Evolutionary conservation across 2,113 vertebrate genomes (phyloP).

Genomic region (Meles meles): DNA sequence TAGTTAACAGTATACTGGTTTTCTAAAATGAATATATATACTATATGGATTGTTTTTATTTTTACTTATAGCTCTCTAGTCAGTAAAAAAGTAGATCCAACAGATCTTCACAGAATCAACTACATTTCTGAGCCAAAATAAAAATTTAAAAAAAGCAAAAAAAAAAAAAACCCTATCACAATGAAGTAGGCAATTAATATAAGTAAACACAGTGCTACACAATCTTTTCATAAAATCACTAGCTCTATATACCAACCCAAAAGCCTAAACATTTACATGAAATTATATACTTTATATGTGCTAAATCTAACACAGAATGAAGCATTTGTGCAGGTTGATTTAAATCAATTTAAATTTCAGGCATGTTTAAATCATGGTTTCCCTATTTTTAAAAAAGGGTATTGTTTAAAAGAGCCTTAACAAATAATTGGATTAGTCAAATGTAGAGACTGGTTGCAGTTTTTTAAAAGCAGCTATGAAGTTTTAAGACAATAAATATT

Average conservation of each 20-base stretch:
- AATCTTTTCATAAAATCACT: constrained; percentile 11
- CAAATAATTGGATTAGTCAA: neutral
- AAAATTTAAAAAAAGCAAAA: neutral
- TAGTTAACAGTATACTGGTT: neutral
- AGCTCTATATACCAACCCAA: neutral
- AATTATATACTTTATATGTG: neutral
- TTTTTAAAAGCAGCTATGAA: constrained; percentile 16
- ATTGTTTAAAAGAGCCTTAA: neutral
- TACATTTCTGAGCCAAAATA: neutral
- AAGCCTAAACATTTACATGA: neutral
- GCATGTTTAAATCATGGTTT: neutral
- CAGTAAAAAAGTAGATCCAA: neutral
- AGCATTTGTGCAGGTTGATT: neutral
- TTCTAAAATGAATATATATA: neutral
- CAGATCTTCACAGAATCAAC: neutral
- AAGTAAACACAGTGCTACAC: neutral
- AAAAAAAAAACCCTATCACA: neutral
- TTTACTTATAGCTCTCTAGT: neutral
- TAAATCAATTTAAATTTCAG: neutral
- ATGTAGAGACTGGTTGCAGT: neutral
- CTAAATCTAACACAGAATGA: neutral
- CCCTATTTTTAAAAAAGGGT: neutral
- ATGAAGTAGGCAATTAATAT: neutral
- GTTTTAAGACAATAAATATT: neutral
- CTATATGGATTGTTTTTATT: neutral